A percentile compares a stretch with the other conserved stretches of the same genome.
These are phyloP conservation scores for Chaenogobius annularis DNA, from an alignment of 2,113 vertebrate species.

Conservation along the genomic window DNA sequence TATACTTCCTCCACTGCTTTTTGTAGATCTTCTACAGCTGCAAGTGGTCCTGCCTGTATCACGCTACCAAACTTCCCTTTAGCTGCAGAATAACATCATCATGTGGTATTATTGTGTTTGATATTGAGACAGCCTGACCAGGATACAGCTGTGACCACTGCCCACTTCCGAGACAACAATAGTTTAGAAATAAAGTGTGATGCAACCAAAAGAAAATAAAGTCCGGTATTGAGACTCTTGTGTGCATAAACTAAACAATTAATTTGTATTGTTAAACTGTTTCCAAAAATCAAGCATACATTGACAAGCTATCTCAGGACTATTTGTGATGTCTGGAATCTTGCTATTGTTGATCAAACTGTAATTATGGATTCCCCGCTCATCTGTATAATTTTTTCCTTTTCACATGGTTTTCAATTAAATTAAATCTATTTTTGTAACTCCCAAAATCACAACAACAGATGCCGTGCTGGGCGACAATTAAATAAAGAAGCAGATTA, in stretches of 20 bases:
- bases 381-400: background rate
- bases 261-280: background rate
- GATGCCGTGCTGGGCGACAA: too few relatives aligned
- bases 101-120: slow-evolving; percentile 36
- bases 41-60: slow-evolving; percentile 29
- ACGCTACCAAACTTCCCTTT: slow-evolving; percentile 57
- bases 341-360: background rate
- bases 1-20: slow-evolving; percentile 42
- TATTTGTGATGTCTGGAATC: background rate
- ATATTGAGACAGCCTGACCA: slow-evolving; percentile 36
- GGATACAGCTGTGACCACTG: slow-evolving; percentile 52
- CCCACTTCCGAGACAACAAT: slow-evolving; percentile 38
- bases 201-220: background rate
- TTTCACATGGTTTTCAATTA: too few relatives aligned
- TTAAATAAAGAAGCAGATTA: too few relatives aligned
- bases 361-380: background rate
- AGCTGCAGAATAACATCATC: slow-evolving; percentile 50
- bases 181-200: background rate
- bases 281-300: too few relatives aligned
- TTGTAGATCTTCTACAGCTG: slow-evolving; percentile 59
- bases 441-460: too few relatives aligned
- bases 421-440: too few relatives aligned
- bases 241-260: background rate
- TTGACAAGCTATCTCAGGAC: too few relatives aligned
- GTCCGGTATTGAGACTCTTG: background rate